Evolutionary conservation across 2,113 vertebrate species (phyloP), one percentile per base, ranked within the genome.

Genomic region (Hippocampus mohnikei): DNA sequence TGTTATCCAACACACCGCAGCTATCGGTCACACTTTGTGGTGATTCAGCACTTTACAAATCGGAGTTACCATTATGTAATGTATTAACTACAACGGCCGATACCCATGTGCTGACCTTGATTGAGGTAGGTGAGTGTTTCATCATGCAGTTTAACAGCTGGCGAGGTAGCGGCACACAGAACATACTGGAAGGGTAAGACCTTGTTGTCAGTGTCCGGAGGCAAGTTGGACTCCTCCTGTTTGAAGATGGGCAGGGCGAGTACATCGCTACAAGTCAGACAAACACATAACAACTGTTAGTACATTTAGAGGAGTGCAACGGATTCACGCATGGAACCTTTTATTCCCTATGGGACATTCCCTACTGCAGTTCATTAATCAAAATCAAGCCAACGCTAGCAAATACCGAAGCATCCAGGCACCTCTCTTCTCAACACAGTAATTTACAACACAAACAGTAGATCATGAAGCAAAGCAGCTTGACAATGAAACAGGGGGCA

Each of bases 61-160:
- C 18, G 16, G 15, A 53, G 52, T 53, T 8, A 5, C 18, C 27
- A 20, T 60, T 18, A 33, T 29, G 11, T 33, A 33, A 29, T 11
- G 20, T 58, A 8, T 60, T 18, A 60, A 60, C 11, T 60, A 60
- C 23, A 27, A 25, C 20, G 3, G 18, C 58, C 1, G 58, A 15
- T 16, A 60, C 33, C 27, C 5, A 15, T 16, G 44, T 21, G 71
- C 93, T 92, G 78, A 98, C 97, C 97, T 95, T 98, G 96, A 90
- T 98, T 98, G 86, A 98, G 96, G 90, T 99, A 98, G 48, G 97
- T 99, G 85, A 99, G 95, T 0, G 97, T 99, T 84, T 99, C 97
- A 0, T 99, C 97, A 0, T 99, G 97, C 72, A 98, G 94, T 71
- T 99, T 99, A 69, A 99, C 94, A 0, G 97, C 97, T 0, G 96